phyloP scores from a whole-genome alignment of 1,140 invertebrate species.

The Drosophila quadrilineata region DNA sequence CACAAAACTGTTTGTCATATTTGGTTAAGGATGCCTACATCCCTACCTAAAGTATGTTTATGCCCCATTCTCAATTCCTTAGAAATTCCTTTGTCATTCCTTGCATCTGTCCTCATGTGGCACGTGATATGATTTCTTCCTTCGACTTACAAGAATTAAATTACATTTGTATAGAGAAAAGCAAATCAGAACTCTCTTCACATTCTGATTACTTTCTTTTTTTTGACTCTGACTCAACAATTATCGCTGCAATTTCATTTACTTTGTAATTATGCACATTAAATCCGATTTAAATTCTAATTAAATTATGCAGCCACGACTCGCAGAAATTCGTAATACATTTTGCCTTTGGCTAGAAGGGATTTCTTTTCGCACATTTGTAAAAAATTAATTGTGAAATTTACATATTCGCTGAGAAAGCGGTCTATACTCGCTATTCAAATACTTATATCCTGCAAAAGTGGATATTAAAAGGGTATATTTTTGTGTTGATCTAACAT shows the following conservation, averaged over 20 bases:
- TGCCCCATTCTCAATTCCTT: conserved; percentile 28
- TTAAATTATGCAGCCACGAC: conserved; percentile 57
- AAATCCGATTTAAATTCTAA: conserved; percentile 69
- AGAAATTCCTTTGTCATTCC: conserved; percentile 32
- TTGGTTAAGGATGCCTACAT: conserved; percentile 6
- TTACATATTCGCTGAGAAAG: conserved; percentile 53
- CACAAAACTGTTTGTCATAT: conserved; percentile 38
- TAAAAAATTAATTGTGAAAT: conserved; percentile 32
- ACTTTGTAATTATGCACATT: conserved; percentile 67
- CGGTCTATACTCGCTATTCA: conserved; percentile 18
- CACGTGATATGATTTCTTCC: conserved; percentile 35
- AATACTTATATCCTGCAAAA: background rate
- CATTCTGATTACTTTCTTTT: background rate
- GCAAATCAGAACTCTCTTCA: background rate
- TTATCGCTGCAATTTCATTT: conserved; percentile 49
- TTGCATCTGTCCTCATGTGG: conserved; percentile 25
- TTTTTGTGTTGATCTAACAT: too few relatives aligned
- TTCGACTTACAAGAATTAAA: background rate
- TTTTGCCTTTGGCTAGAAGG: conserved; percentile 16
- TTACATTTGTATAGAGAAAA: conserved; percentile 3
- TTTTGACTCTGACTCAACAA: background rate
- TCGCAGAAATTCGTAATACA: conserved; percentile 41
- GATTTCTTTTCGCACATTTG: background rate
- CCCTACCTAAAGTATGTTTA: too few relatives aligned
- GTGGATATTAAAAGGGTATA: too few relatives aligned